Evolutionary conservation across 2,797 vertebrate species (phyloP), one percentile per base, ranked within the genome.

Genomic region (Adelosebastes latens): DNA sequence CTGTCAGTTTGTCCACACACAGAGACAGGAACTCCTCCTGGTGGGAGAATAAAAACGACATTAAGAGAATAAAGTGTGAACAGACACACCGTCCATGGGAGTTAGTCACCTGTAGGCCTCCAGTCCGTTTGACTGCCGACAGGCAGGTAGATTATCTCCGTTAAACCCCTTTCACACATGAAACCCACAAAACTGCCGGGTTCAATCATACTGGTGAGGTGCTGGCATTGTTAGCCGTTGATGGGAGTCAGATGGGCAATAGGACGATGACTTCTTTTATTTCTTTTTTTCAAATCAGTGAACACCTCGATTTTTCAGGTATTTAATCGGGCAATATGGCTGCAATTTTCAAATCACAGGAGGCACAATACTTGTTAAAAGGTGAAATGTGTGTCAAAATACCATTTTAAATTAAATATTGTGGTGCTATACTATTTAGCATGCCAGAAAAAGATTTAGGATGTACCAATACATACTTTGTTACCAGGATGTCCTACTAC

Each of bases 11-110:
- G 92, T 96, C 95, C 71, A 94, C 92, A 81, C 95, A 96, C 53
- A 97, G 91, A 20, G 96, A 96, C 25, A 96, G 89, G 55, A 96
- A 97, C 87, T 96, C 96, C 80, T 97, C 96, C 96, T 97, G 84
- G n/a, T 9, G 52, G 60, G 20, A 9, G 25, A 27, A 22, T 13
- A 53, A 29, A 29, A 22, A 5, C 20, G 12, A 55, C 22, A 49
- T 3, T 3, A 2, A 16, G 49, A 60, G 5, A 52, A 65, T 14
- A 20, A 69, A 24, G 25, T 16, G 12, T 36, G 7, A 53, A 56
- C 2, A 31, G 10, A 39, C 29, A 27, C 20, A 34, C 29, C 5
- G 34, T 42, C 20, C 5, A 24, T 20, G 11, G 10, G 13, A 32
- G 72, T n/a, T 64, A 68, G 75, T 76, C 61, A 64, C 39, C 18